Percentiles rank a stretch among this genome's conserved stretches.
Conservation (phyloP, 1,140 invertebrate genomes). For the Ips nitidus region DNA sequence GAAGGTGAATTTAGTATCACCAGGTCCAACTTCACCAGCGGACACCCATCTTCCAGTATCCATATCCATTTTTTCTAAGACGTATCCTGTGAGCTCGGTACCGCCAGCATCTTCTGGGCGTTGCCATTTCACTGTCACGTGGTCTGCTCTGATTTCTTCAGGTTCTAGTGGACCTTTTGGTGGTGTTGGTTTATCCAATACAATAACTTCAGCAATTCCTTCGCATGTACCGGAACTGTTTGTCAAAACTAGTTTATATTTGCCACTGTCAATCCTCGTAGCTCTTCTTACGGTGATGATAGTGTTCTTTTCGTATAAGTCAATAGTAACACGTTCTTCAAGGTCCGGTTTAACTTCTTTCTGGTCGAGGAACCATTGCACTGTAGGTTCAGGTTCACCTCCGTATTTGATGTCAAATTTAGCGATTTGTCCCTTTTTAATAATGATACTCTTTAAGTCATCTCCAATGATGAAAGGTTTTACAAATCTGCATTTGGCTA, state of each 20-base stretch:
- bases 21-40: conserved; percentile 84
- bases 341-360: conserved; percentile 72
- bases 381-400: conserved; percentile 91
- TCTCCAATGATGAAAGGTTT: conserved; percentile 92
- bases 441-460: conserved; percentile 78
- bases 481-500: conserved; percentile 93
- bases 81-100: conserved; percentile 90
- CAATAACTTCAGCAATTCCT: conserved; percentile 81
- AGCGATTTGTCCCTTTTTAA: conserved; percentile 93
- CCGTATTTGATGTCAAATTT: conserved; percentile 93
- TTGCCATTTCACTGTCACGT: conserved; percentile 94
- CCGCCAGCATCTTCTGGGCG: conserved; percentile 94
- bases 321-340: conserved; percentile 75
- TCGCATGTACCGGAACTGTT: conserved; percentile 86
- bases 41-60: conserved; percentile 91
- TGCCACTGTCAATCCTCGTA: conserved; percentile 84
- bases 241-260: conserved; percentile 81
- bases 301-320: conserved; percentile 88
- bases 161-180: conserved; percentile 85
- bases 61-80: conserved; percentile 95
- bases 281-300: conserved; percentile 86
- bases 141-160: conserved; percentile 85
- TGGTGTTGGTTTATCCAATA: conserved; percentile 85
- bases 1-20: conserved; percentile 81
- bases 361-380: conserved; percentile 74